phyloP scores from a whole-genome alignment of 2,888 invertebrate species.

The Caenorhabditis sp. region DNA sequence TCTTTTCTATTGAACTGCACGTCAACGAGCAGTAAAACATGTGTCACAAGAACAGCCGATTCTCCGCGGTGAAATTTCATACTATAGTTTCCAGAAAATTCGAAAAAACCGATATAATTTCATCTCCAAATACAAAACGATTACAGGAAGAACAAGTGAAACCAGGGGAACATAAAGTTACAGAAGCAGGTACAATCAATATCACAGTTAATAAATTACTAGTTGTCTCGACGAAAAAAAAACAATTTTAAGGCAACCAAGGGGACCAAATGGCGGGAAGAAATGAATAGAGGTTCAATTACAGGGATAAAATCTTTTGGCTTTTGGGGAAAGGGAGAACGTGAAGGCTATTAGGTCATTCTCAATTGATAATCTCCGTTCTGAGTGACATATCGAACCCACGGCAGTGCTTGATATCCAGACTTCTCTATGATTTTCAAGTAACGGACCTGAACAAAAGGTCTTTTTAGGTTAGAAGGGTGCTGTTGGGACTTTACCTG shows the following conservation, averaged over 20 bases:
- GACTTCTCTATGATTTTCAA: slow-evolving; percentile 99
- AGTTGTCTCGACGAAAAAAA: slow-evolving; percentile 13
- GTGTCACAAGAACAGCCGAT: no score
- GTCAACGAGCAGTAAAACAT: no score
- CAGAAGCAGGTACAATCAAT: not conserved
- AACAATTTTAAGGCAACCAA: slow-evolving; percentile 45
- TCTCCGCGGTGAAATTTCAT: no score
- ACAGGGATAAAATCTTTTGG: slow-evolving; percentile 25
- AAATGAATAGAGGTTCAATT: slow-evolving; percentile 10
- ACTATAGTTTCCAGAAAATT: no score
- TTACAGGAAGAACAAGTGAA: slow-evolving; percentile 21
- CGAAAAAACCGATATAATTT: not conserved
- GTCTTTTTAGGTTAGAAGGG: not conserved
- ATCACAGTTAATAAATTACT: slow-evolving; percentile 52
- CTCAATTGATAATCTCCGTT: slow-evolving; percentile 98
- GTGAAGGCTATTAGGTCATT: slow-evolving; percentile 84
- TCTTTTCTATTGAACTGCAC: not conserved
- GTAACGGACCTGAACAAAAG: slow-evolving; percentile 88
- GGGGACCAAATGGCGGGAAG: slow-evolving; percentile 36
- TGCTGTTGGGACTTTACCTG: slow-evolving; percentile 87
- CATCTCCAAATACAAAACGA: not conserved
- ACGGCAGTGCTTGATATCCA: slow-evolving; percentile 97
- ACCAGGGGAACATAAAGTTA: slow-evolving; percentile 2
- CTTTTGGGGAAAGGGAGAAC: not conserved
- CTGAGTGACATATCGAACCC: slow-evolving; percentile 99